Evolutionary conservation across 2,113 vertebrate genomes (phyloP).

Genomic region (Syrrhaptes paradoxus): DNA sequence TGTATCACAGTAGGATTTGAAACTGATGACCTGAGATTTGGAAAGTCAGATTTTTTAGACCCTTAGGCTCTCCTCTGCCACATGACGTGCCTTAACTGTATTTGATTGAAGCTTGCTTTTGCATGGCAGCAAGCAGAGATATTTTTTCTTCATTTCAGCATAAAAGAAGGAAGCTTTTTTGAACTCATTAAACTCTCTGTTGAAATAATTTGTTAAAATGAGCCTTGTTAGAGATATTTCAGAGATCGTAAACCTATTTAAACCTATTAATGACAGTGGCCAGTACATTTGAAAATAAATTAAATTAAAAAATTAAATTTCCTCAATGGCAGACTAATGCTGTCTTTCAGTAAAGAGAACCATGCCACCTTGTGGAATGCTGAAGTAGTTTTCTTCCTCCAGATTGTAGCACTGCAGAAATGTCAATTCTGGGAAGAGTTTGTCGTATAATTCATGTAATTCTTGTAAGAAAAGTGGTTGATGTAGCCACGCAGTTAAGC

Average conservation of each 20-base stretch:
- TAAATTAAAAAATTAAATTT: not conserved
- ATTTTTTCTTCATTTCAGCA: not conserved
- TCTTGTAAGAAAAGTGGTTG: not conserved
- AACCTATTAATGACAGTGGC: not conserved
- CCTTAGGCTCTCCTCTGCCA: not conserved
- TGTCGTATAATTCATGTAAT: not conserved
- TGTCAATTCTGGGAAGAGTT: not conserved
- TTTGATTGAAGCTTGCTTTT: not conserved
- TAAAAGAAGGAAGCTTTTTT: not conserved
- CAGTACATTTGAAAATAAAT: not conserved
- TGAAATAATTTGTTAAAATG: not conserved
- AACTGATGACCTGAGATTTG: not conserved
- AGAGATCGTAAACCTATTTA: not conserved
- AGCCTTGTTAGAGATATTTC: not conserved
- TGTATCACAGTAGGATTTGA: not conserved
- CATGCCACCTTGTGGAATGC: slow-evolving; percentile 70
- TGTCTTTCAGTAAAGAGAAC: slow-evolving; percentile 33
- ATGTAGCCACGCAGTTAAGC: not conserved
- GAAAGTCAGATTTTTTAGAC: not conserved
- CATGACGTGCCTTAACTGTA: not conserved
- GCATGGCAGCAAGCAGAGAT: not conserved
- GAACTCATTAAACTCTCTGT: not conserved
- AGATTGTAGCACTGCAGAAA: not conserved
- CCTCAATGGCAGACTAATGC: not conserved
- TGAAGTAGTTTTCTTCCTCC: not conserved